Percentiles rank a stretch among this genome's conserved stretches.
These are phyloP conservation scores for Phainopepla nitens DNA, from an alignment of 2,113 vertebrate genomes.

Conservation along the genomic window DNA sequence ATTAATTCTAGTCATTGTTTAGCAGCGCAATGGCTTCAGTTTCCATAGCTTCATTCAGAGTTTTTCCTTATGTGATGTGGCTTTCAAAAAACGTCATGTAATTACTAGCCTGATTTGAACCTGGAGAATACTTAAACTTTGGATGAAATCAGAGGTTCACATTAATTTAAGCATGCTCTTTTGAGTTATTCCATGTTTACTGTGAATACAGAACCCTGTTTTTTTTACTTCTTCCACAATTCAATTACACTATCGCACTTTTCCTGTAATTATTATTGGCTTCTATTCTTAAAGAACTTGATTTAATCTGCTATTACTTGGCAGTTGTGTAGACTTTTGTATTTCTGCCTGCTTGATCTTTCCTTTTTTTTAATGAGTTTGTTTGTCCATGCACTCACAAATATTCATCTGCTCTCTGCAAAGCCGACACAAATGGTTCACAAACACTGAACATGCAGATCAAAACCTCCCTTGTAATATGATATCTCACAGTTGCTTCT, in stretches of 20 bases:
- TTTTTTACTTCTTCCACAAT: not conserved
- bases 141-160: not conserved
- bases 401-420: not conserved
- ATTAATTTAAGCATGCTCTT: not conserved
- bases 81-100: slow-evolving; percentile 5
- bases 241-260: not conserved
- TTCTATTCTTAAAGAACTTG: not conserved
- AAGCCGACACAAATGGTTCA: not conserved
- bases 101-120: not conserved
- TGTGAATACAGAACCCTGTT: not conserved
- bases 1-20: not conserved
- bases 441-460: not conserved
- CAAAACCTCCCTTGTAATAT: not conserved
- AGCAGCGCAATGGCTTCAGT: not conserved
- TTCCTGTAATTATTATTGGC: not conserved
- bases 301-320: slow-evolving; percentile 37
- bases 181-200: not conserved
- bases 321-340: not conserved
- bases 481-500: not conserved
- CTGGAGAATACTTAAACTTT: not conserved
- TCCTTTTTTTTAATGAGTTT: not conserved
- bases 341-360: not conserved
- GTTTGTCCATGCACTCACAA: not conserved
- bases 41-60: not conserved
- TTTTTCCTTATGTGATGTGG: not conserved